These are phyloP conservation scores for Spialia ferax DNA, from an alignment of 2,888 invertebrate genomes.

Conservation along the genomic window DNA sequence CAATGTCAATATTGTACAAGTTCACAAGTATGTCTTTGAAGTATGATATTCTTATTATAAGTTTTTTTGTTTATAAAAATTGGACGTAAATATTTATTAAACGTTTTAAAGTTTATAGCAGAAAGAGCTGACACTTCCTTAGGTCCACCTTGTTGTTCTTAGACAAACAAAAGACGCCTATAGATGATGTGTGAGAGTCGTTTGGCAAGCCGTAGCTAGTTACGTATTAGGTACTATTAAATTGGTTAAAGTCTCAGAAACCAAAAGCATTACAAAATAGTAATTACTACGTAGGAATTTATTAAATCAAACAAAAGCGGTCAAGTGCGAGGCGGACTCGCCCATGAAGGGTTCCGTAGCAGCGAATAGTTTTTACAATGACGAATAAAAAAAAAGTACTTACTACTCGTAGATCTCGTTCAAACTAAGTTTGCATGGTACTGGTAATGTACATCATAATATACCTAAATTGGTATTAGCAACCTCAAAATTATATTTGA, in stretches of 20 bases:
- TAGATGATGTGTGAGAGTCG: neutral
- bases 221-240: too few relatives aligned
- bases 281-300: too few relatives aligned
- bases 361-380: too few relatives aligned
- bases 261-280: neutral
- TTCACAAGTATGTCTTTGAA: neutral
- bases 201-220: neutral
- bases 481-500: too few relatives aligned
- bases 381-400: too few relatives aligned
- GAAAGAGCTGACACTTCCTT: neutral
- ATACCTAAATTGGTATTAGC: too few relatives aligned
- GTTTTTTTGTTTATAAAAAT: conserved; percentile 2
- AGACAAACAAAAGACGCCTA: neutral
- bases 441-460: too few relatives aligned
- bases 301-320: too few relatives aligned
- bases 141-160: neutral
- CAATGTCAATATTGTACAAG: neutral
- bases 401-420: too few relatives aligned
- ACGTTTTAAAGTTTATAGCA: conserved; percentile 4
- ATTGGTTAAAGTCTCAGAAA: neutral
- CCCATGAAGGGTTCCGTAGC: too few relatives aligned
- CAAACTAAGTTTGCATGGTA: too few relatives aligned
- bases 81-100: neutral
- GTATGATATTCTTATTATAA: neutral
- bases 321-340: too few relatives aligned